Percentiles rank a stretch among this genome's conserved stretches.
phyloP scores from a whole-genome alignment of 2,113 vertebrate genomes.

The Bubo scandiacus region DNA sequence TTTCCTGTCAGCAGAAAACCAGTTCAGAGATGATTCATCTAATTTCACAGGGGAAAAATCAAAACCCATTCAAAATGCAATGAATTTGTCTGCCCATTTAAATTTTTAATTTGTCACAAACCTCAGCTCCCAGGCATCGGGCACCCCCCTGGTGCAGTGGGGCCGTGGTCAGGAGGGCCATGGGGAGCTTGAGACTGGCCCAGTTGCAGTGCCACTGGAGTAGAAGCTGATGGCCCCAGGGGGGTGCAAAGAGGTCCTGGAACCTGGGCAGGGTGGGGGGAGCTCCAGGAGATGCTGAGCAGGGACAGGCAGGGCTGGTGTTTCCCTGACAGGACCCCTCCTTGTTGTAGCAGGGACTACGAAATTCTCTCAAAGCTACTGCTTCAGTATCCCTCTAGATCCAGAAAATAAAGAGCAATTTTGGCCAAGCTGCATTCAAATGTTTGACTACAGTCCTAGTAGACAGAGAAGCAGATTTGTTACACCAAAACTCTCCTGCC shows the following conservation, averaged over 20 bases:
- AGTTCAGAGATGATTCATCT: not conserved
- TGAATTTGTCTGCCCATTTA: not conserved
- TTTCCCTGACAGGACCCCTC: not conserved
- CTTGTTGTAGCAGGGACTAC: not conserved
- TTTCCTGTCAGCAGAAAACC: not conserved
- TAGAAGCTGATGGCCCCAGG: not conserved
- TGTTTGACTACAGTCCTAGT: not conserved
- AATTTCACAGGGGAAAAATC: not conserved
- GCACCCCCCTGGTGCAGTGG: not conserved
- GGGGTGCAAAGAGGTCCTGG: not conserved
- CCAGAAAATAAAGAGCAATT: not conserved
- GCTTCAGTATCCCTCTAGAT: not conserved
- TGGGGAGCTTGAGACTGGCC: not conserved
- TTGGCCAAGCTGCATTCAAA: not conserved
- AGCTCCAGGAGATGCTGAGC: not conserved
- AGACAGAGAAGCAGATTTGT: not conserved
- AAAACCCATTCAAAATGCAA: not conserved
- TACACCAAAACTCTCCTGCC: not conserved
- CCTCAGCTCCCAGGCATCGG: not conserved
- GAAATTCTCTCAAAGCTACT: not conserved
- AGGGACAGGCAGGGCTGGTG: not conserved
- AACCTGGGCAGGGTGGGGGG: not conserved
- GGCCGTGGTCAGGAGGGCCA: not conserved
- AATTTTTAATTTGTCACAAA: not conserved
- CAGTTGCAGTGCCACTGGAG: not conserved